These are phyloP conservation scores for Smutsia gigantea DNA, from an alignment of 2,797 vertebrate genomes.

Conservation along the genomic window DNA sequence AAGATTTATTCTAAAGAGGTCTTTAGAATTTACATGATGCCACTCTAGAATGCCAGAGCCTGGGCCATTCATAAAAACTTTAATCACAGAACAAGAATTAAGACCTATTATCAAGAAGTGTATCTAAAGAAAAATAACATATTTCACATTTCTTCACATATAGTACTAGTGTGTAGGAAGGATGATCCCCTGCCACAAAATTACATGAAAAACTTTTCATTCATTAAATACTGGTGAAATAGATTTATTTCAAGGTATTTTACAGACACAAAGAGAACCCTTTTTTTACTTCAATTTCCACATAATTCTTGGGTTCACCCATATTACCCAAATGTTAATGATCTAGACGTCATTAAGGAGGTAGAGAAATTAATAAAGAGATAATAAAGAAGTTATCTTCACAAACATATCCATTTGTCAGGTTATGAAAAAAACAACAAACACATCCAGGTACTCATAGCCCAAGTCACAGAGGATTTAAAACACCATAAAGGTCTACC, in stretches of 20 bases:
- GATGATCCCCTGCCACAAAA: not conserved
- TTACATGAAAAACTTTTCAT: not conserved
- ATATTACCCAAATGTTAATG: not conserved
- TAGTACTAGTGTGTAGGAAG: not conserved
- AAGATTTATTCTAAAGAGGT: not conserved
- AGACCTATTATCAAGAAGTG: not conserved
- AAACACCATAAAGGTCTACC: not conserved
- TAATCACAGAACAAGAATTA: not conserved
- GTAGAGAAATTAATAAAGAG: not conserved
- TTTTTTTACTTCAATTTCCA: slow-evolving; percentile 2
- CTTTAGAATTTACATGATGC: not conserved
- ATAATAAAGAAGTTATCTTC: not conserved
- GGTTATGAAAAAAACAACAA: not conserved
- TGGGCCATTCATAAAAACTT: not conserved
- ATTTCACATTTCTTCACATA: not conserved
- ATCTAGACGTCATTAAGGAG: not conserved
- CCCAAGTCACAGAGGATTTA: not conserved
- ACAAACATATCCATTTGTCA: not conserved
- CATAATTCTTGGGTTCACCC: not conserved
- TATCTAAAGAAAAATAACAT: not conserved
- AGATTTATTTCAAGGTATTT: slow-evolving; percentile 19
- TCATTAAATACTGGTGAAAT: not conserved
- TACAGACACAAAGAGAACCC: not conserved
- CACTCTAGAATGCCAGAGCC: not conserved
- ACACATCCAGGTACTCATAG: not conserved